Conservation (phyloP, 2,797 vertebrate species). For the Sebastiscus albofasciatus region DNA sequence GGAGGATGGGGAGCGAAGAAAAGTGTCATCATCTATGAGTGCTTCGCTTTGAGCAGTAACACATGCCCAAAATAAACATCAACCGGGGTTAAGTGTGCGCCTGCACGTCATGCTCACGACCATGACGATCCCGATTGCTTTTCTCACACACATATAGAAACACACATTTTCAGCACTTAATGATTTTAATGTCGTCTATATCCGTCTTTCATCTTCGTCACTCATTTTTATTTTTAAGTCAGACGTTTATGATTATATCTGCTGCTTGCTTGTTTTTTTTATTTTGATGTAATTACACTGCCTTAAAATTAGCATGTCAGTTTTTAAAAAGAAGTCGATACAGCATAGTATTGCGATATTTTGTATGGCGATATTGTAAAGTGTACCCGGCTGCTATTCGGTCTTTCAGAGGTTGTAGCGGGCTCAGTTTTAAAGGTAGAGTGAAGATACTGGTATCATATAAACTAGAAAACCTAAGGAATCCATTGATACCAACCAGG, state of each 20-base stretch:
- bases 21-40: conserved; percentile 56
- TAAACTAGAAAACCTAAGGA: too few species aligned
- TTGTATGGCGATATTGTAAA: too few species aligned
- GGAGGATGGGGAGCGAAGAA: conserved; percentile 46
- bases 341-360: too few species aligned
- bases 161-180: conserved; percentile 1
- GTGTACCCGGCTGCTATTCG: too few species aligned
- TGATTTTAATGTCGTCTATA: neutral
- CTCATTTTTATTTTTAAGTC: neutral
- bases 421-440: too few species aligned
- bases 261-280: neutral
- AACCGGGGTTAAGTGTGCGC: conserved; percentile 28
- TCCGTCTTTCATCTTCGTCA: neutral
- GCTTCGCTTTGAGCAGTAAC: conserved; percentile 48
- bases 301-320: neutral
- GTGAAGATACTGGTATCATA: too few species aligned
- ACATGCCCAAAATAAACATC: conserved; percentile 59
- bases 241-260: neutral
- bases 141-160: conserved; percentile 4
- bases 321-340: neutral
- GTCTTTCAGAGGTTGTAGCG: too few species aligned
- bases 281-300: neutral
- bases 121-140: conserved; percentile 2
- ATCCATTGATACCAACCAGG: too few species aligned
- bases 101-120: conserved; percentile 18